A percentile compares a stretch with the other conserved stretches of the same genome.
Conservation (phyloP, 2,797 vertebrate genomes). For the Diplodus puntazzo region DNA sequence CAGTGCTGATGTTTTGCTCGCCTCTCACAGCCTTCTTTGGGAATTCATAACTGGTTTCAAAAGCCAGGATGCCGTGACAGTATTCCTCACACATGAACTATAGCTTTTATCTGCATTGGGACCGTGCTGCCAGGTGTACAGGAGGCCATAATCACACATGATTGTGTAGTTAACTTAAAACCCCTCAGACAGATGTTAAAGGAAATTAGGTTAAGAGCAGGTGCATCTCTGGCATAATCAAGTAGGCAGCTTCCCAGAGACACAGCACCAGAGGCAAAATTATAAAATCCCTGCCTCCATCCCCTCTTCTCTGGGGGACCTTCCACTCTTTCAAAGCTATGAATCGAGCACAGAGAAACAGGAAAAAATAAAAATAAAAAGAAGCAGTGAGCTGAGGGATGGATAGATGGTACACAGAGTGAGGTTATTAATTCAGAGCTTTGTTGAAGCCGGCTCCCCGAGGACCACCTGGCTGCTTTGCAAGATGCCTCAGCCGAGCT, state of each 20-base stretch:
- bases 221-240: constrained; percentile 68
- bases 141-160: constrained; percentile 59
- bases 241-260: constrained; percentile 52
- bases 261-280: constrained; percentile 42
- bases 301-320: constrained; percentile 43
- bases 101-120: constrained; percentile 32
- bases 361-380: background rate
- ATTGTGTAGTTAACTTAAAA: constrained; percentile 70
- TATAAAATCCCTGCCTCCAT: constrained; percentile 50
- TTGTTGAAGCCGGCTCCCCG: constrained; percentile 59
- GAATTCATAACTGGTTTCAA: constrained; percentile 43
- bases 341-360: constrained; percentile 37
- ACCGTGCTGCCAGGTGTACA: constrained; percentile 28
- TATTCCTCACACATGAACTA: constrained; percentile 33
- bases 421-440: constrained; percentile 67
- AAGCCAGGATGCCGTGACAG: constrained; percentile 15
- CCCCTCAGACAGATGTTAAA: constrained; percentile 66
- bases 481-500: constrained; percentile 21
- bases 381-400: constrained; percentile 36
- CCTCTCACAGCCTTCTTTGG: constrained; percentile 13
- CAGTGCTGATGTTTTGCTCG: constrained; percentile 16
- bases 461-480: constrained; percentile 53
- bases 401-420: constrained; percentile 50
- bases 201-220: constrained; percentile 74
- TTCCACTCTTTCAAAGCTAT: constrained; percentile 36